These are phyloP conservation scores for Apodemia zela DNA, from an alignment of 2,888 invertebrate species.

Conservation along the genomic window DNA sequence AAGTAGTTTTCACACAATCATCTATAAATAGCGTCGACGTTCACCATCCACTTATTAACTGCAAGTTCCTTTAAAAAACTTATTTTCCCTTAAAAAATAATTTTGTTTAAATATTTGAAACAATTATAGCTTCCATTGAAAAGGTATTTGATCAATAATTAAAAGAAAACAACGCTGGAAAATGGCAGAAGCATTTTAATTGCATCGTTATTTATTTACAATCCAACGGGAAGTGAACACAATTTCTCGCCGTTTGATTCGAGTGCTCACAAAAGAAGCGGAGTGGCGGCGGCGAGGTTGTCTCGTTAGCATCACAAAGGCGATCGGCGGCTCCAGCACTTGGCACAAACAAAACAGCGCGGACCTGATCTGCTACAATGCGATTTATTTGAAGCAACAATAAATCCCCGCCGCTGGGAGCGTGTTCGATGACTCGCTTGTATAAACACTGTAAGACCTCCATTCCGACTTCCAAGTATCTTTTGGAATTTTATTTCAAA, in stretches of 20 bases:
- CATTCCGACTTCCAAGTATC: not conserved
- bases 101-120: not conserved
- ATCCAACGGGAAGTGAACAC: slow-evolving; percentile 20
- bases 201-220: slow-evolving; percentile 16
- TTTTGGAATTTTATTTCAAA: too few species aligned
- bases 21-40: too few species aligned
- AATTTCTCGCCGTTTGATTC: slow-evolving; percentile 24
- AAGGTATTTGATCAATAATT: slow-evolving; percentile 13
- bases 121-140: not conserved
- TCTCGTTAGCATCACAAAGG: slow-evolving; percentile 18
- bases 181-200: slow-evolving; percentile 16
- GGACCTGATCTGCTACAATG: slow-evolving; percentile 15
- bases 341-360: slow-evolving; percentile 7
- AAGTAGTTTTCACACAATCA: too few species aligned
- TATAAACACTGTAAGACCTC: not conserved
- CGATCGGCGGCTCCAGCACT: not conserved
- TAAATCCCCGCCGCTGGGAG: not conserved
- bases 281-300: slow-evolving; percentile 13
- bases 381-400: slow-evolving; percentile 13
- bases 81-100: not conserved
- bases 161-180: slow-evolving; percentile 1
- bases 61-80: not conserved
- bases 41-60: too few species aligned
- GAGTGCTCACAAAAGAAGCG: slow-evolving; percentile 16
- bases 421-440: slow-evolving; percentile 6